Base-by-base conservation (phyloP, 2,888 invertebrate species). In the Netelia inedita region DNA sequence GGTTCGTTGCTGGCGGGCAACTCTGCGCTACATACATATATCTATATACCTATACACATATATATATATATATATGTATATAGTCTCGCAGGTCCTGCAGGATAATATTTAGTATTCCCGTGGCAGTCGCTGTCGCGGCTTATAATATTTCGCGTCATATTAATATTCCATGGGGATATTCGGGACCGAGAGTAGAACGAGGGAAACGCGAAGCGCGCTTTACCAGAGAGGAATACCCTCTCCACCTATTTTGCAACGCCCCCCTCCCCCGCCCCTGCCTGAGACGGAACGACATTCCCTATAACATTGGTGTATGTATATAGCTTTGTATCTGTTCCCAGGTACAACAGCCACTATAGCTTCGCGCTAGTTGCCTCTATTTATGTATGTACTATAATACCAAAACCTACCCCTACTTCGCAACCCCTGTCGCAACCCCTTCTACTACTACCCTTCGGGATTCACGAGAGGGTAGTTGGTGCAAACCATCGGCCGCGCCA, bases 61-160 rank as follows among this genome's bases (percentile, higher is more conserved):
- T 6, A 28, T 16, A 35, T 6, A 28, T 16, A 35, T 19, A 59
- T 19, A 63, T 11, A 8, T 50, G n/a, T 71, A 53, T 68, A 71
- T 14, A 61, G 11, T 83, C 69, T 79, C 57, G 79, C 57, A 69
- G 82, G 88, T 89, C 87, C 88, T 89, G 88, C 89, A 87, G 90
- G 90, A 92, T 92, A 92, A 92, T 93, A 93, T 93, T 93, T 92
- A 92, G 93, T 92, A 93, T 93, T 93, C 93, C 92, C 92, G 88
- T 86, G 89, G 89, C 90, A 92, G 91, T 87, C 87, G 89, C 92
- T 93, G 93, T 93, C 93, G 93, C 90, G 92, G 93, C 92, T 93
- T 93, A 93, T 93, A 93, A 93, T 93, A 93, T 93, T 93, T 93
- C 91, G 92, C 93, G 92, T 93, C 93, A 92, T 92, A 93, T 93